Percentiles rank a stretch among this genome's conserved stretches.
Conservation (phyloP, 1,140 invertebrate species). For the Lordiphosa mommai region DNA sequence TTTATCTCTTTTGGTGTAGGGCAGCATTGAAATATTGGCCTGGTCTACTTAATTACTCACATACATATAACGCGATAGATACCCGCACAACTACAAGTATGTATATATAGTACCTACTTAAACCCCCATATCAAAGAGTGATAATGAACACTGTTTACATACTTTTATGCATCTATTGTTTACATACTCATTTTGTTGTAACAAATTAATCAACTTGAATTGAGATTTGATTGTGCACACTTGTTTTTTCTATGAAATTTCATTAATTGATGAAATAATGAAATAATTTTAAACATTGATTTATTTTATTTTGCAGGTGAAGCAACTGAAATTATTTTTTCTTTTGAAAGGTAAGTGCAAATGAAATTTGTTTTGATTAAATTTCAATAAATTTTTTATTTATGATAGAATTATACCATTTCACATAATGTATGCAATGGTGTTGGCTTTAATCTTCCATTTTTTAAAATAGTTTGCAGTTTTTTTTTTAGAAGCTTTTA, state of each 20-base stretch:
- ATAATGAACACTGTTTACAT: slow-evolving; percentile 45
- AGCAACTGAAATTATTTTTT: too few species aligned
- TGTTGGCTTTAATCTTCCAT: too few species aligned
- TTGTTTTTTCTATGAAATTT: slow-evolving; percentile 9
- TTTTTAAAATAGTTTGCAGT: too few species aligned
- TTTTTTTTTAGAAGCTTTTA: too few species aligned
- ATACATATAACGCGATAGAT: slow-evolving; percentile 10
- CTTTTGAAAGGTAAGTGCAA: too few species aligned
- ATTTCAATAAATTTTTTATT: too few species aligned
- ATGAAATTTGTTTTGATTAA: too few species aligned
- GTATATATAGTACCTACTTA: not conserved
- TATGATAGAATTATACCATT: too few species aligned
- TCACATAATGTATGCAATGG: too few species aligned
- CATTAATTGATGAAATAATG: not conserved
- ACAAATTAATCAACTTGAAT: slow-evolving; percentile 55
- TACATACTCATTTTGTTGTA: slow-evolving; percentile 50
- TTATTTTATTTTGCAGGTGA: not conserved
- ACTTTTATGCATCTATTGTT: slow-evolving; percentile 31
- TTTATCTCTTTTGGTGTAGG: slow-evolving; percentile 7
- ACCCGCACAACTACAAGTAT: slow-evolving; percentile 1
- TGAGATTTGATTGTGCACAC: slow-evolving; percentile 36
- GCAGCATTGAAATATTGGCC: slow-evolving; percentile 28
- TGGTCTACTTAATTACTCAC: slow-evolving; percentile 27
- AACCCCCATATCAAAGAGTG: slow-evolving; percentile 24
- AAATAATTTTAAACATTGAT: not conserved